Conservation (phyloP, 2,888 invertebrate genomes). For the Endotricha flammealis region DNA sequence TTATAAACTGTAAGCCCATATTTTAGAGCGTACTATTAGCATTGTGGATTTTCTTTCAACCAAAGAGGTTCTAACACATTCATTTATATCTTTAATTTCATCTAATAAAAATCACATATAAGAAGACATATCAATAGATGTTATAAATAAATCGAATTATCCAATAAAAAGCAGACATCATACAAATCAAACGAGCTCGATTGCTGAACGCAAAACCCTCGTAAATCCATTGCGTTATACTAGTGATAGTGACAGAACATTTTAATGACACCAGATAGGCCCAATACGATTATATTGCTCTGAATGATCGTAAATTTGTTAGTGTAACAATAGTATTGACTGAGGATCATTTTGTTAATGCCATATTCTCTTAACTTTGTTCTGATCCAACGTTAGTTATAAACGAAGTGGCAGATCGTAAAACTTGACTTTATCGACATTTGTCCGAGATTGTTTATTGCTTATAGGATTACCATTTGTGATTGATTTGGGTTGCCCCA, state of each 20-base stretch:
- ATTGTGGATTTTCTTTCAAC: too few relatives aligned
- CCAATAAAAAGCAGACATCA: slow-evolving; percentile 27
- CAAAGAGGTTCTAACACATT: too few relatives aligned
- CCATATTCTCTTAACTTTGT: slow-evolving; percentile 51
- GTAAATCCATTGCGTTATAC: slow-evolving; percentile 43
- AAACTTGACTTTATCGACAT: slow-evolving; percentile 58
- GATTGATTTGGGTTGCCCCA: slow-evolving; percentile 67
- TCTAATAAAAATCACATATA: too few relatives aligned
- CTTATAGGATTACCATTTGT: slow-evolving; percentile 63
- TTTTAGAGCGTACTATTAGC: too few relatives aligned
- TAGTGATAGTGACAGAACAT: slow-evolving; percentile 43
- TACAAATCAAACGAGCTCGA: slow-evolving; percentile 28
- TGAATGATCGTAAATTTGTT: slow-evolving; percentile 55
- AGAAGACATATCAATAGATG: too few relatives aligned
- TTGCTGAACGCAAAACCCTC: slow-evolving; percentile 33
- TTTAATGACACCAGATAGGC: slow-evolving; percentile 51
- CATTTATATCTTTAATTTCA: slow-evolving; percentile 11
- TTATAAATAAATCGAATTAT: slow-evolving; percentile 27
- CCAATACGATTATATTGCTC: slow-evolving; percentile 40
- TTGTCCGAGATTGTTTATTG: slow-evolving; percentile 67
- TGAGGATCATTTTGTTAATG: slow-evolving; percentile 54
- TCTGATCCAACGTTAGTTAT: slow-evolving; percentile 49
- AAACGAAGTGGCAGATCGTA: slow-evolving; percentile 72
- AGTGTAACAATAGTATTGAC: slow-evolving; percentile 51
- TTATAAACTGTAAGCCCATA: too few relatives aligned